phyloP scores from a whole-genome alignment of 2,113 vertebrate genomes.

The Eulemur macaco region DNA sequence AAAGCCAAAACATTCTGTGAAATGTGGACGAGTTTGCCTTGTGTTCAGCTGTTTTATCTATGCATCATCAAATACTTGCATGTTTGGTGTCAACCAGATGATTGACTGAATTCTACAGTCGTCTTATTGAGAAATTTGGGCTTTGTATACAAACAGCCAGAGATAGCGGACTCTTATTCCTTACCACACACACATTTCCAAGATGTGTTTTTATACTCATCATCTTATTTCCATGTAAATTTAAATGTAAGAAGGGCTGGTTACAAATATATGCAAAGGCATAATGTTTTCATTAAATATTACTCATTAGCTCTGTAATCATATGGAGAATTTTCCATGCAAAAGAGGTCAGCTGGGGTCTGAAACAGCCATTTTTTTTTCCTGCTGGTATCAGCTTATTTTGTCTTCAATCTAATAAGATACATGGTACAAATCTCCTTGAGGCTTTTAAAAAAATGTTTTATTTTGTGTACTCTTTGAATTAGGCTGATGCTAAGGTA shows the following conservation, averaged over 20 bases:
- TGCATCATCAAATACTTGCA: slow-evolving; percentile 31
- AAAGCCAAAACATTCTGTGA: slow-evolving; percentile 53
- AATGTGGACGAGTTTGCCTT: not conserved
- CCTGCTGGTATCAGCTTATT: slow-evolving; percentile 82
- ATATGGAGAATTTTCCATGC: slow-evolving; percentile 66
- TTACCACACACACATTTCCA: slow-evolving; percentile 58
- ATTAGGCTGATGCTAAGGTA: slow-evolving; percentile 47
- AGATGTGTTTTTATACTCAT: slow-evolving; percentile 41
- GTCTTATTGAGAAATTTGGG: slow-evolving; percentile 53
- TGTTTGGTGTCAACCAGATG: slow-evolving; percentile 53
- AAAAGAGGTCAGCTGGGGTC: slow-evolving; percentile 78
- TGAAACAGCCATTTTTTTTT: slow-evolving; percentile 75
- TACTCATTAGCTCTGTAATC: slow-evolving; percentile 81
- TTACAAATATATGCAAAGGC: slow-evolving; percentile 73
- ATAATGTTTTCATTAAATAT: slow-evolving; percentile 80
- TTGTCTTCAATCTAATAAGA: slow-evolving; percentile 80
- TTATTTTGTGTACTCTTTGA: slow-evolving; percentile 80
- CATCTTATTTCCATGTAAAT: slow-evolving; percentile 72
- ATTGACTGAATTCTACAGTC: slow-evolving; percentile 59
- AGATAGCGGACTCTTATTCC: slow-evolving; percentile 4
- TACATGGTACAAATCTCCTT: slow-evolving; percentile 73
- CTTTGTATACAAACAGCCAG: slow-evolving; percentile 50
- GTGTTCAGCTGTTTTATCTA: slow-evolving; percentile 46
- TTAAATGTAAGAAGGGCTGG: slow-evolving; percentile 67
- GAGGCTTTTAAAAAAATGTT: slow-evolving; percentile 72